Evolutionary conservation across 2,888 invertebrate species (phyloP), one percentile per base, ranked within the genome.

Genomic region (Metellina segmentata): DNA sequence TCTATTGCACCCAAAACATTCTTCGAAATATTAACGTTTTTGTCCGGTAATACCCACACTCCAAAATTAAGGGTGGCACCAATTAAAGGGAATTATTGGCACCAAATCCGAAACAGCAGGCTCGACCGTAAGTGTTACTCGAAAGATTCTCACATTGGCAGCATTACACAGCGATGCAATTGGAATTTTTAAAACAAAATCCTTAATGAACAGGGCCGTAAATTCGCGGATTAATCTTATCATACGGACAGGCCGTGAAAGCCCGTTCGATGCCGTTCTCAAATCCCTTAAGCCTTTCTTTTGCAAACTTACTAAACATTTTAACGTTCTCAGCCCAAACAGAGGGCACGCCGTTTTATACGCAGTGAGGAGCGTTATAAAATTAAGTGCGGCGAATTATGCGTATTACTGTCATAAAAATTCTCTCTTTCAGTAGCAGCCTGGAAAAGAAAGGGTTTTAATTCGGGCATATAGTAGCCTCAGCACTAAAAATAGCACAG

Each of bases 351-450:
- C 34, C 11, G 20, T 69, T 79, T 79, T 48, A 79, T 34, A 61
- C 11, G 61, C 9, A 61, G 34, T 7, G 13, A 69, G 19, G 16
- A 53, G 34, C 61, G 20, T 69, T 79, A 79, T 53, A 79, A 79
- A 53, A 79, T 79, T 53, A 79, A 53, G 79, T 16, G 13, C 79
- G 61, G 61, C 49, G 20, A 79, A 61, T 79, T 79, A 69, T 61
- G 16, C 61, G 20, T 61, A 20, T 13, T 11, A 20, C 61, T 61
- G 79, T 34, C 79, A 79, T 34, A 79, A 79, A 79, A 79, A 79
- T 34, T 61, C 34, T 34, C 53, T 53, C 61, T 13, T 7, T 16
- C 48, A 49, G 48, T n/a, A 13, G 20, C 34, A 20, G 13, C 20
- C 34, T 53, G 61, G 52, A 78, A 34, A 52, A 78, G 52, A 19